A percentile compares a stretch with the other conserved stretches of the same genome.
phyloP scores from a whole-genome alignment of 2,888 invertebrate genomes.

The Lepetodrilus schrolli region DNA sequence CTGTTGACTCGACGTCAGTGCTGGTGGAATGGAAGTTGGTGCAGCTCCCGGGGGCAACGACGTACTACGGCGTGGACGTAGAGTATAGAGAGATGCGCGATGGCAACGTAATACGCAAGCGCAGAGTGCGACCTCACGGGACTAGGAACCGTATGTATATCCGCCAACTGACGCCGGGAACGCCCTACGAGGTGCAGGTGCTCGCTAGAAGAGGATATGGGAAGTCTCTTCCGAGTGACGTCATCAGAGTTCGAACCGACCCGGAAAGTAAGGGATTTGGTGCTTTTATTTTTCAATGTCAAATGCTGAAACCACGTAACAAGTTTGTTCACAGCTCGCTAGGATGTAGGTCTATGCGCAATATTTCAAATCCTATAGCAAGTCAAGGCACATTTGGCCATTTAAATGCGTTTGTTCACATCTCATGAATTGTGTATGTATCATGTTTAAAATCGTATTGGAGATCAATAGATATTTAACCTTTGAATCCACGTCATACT shows the following conservation, averaged over 20 bases:
- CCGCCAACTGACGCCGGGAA: neutral
- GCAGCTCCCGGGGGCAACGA: neutral
- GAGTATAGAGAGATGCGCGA: slow-evolving; percentile 1
- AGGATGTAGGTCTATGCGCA: too few relatives aligned
- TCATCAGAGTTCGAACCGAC: neutral
- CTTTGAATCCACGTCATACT: too few relatives aligned
- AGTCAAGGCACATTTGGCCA: too few relatives aligned
- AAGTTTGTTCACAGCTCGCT: too few relatives aligned
- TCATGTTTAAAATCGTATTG: too few relatives aligned
- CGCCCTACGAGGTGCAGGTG: slow-evolving; percentile 11
- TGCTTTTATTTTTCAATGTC: neutral
- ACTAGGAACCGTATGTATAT: neutral
- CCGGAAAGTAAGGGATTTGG: neutral
- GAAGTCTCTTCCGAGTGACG: neutral
- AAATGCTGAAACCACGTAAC: too few relatives aligned
- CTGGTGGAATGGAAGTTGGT: neutral
- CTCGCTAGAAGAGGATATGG: neutral
- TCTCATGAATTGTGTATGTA: too few relatives aligned
- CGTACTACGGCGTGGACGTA: slow-evolving; percentile 4
- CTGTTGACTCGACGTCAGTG: neutral
- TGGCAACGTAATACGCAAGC: neutral
- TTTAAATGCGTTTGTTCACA: too few relatives aligned
- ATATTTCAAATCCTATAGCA: too few relatives aligned
- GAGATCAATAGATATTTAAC: too few relatives aligned
- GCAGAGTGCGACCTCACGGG: neutral